A percentile compares a stretch with the other conserved stretches of the same genome.
phyloP scores from a whole-genome alignment of 2,888 invertebrate species.

The Campoletis raptor region DNA sequence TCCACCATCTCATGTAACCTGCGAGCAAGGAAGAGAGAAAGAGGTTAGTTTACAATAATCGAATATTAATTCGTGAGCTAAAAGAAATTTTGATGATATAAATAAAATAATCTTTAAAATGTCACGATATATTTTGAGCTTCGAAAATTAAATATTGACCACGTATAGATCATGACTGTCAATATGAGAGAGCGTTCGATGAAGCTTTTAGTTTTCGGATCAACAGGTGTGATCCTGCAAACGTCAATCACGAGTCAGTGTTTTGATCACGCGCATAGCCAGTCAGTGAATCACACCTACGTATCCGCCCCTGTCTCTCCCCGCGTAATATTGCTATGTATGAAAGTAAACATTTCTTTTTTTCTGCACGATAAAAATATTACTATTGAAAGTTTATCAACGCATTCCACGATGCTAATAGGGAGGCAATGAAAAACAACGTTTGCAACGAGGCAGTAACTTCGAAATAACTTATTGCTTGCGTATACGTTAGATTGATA shows the following conservation, averaged over 20 bases:
- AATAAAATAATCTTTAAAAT: background rate
- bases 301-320: background rate
- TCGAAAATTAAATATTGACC: slow-evolving; percentile 10
- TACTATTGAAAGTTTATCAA: slow-evolving; percentile 40
- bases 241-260: slow-evolving; percentile 18
- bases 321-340: background rate
- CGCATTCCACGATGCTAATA: background rate
- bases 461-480: background rate
- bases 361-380: slow-evolving; percentile 33
- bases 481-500: background rate
- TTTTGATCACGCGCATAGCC: slow-evolving; percentile 18
- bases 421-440: background rate
- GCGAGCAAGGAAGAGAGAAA: background rate
- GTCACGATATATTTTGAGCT: background rate
- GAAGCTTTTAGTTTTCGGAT: slow-evolving; percentile 33
- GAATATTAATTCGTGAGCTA: background rate
- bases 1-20: background rate
- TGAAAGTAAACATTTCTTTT: slow-evolving; percentile 30
- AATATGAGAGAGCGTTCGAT: slow-evolving; percentile 6
- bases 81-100: background rate
- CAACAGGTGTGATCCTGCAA: slow-evolving; percentile 26
- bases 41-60: background rate
- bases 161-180: background rate
- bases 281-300: slow-evolving; percentile 49
- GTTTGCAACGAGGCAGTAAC: background rate